Evolutionary conservation across 2,797 vertebrate species (phyloP).

Genomic region (Micropoecilia bifurca): DNA sequence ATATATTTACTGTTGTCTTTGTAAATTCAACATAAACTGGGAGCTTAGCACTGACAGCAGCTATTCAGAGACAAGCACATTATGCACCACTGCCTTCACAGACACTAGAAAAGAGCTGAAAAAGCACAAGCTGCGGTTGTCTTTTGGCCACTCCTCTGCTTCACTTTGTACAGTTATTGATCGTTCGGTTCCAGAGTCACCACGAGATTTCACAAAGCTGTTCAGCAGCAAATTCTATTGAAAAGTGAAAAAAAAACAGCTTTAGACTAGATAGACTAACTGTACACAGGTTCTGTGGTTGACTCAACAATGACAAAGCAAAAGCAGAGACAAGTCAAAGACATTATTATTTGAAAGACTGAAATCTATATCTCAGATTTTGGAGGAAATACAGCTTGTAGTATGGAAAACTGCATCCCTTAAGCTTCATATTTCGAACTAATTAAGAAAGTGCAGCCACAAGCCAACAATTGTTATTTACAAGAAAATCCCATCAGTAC

Average conservation of each 20-base stretch:
- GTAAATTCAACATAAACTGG: neutral
- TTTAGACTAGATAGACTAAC: neutral
- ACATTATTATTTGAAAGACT: neutral
- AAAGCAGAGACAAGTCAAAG: neutral
- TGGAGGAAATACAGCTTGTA: neutral
- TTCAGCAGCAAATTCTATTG: slow-evolving; percentile 32
- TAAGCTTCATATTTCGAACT: slow-evolving; percentile 2
- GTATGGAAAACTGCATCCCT: slow-evolving; percentile 18
- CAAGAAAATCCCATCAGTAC: slow-evolving; percentile 18
- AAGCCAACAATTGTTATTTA: slow-evolving; percentile 35
- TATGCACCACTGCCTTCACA: slow-evolving; percentile 19
- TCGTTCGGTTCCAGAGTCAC: slow-evolving; percentile 54
- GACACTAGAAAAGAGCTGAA: slow-evolving; percentile 63
- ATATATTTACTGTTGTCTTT: neutral
- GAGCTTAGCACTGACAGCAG: neutral
- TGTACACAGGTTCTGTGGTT: neutral
- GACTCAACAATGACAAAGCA: neutral
- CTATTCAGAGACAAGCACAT: slow-evolving; percentile 13
- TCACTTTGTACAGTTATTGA: slow-evolving; percentile 71
- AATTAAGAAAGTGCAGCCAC: slow-evolving; percentile 29
- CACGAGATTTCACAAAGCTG: slow-evolving; percentile 34
- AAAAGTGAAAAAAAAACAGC: slow-evolving; percentile 6
- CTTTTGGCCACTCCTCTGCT: slow-evolving; percentile 52
- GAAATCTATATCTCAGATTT: neutral
- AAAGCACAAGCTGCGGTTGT: slow-evolving; percentile 57